A percentile compares a stretch with the other conserved stretches of the same genome.
Conservation (phyloP, 2,113 vertebrate species). For the Ceratotherium simum region DNA sequence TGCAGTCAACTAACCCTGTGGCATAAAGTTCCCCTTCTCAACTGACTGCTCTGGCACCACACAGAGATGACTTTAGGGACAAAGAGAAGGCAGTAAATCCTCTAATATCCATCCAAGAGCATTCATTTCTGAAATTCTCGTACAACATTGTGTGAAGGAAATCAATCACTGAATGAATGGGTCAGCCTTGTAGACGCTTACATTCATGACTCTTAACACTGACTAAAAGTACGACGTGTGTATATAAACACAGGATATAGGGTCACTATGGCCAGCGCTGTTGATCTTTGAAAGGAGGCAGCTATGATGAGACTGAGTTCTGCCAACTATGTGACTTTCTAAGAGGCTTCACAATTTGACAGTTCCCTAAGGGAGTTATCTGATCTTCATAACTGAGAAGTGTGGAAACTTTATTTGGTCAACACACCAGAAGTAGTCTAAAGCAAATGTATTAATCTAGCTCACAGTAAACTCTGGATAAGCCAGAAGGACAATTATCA, state of each 20-base stretch:
- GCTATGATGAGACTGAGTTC: not conserved
- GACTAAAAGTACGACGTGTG: not conserved
- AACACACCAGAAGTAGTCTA: not conserved
- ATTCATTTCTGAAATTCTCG: constrained; percentile 3
- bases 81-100: not conserved
- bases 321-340: not conserved
- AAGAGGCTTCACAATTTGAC: not conserved
- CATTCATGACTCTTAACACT: not conserved
- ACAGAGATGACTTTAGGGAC: not conserved
- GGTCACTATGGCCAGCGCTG: not conserved
- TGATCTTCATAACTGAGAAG: not conserved
- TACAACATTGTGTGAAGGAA: not conserved
- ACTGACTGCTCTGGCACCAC: not conserved
- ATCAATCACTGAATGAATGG: not conserved
- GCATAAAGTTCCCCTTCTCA: not conserved
- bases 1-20: not conserved
- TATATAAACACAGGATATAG: not conserved
- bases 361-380: not conserved
- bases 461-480: not conserved
- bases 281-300: not conserved
- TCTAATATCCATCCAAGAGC: not conserved
- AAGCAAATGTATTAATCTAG: not conserved
- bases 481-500: not conserved
- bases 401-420: not conserved
- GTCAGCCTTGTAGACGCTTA: not conserved